These are phyloP conservation scores for Sus scrofa DNA, from an alignment of 2,113 vertebrate genomes.

Conservation along the genomic window T2T-Sscrofa CM000812.6:230681001-230681500, in stretches of 20 bases:
- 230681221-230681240: neutral
- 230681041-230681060: neutral
- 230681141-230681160: neutral
- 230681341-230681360: neutral
- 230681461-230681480: conserved; percentile 20
- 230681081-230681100: neutral
- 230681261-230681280: neutral
- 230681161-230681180: conserved; percentile 52
- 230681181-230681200: neutral
- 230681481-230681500: neutral
- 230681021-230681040: neutral
- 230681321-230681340: neutral
- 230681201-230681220: neutral
- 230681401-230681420: neutral
- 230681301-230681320: neutral
- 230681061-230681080: neutral
- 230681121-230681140: neutral
- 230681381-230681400: neutral
- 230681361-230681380: neutral
- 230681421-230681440: neutral
- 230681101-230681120: neutral
- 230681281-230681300: neutral
- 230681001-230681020: neutral
- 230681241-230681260: neutral
- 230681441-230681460: neutral